Base-by-base conservation (phyloP, 2,888 invertebrate species). In the Coecobrya sp. region DNA sequence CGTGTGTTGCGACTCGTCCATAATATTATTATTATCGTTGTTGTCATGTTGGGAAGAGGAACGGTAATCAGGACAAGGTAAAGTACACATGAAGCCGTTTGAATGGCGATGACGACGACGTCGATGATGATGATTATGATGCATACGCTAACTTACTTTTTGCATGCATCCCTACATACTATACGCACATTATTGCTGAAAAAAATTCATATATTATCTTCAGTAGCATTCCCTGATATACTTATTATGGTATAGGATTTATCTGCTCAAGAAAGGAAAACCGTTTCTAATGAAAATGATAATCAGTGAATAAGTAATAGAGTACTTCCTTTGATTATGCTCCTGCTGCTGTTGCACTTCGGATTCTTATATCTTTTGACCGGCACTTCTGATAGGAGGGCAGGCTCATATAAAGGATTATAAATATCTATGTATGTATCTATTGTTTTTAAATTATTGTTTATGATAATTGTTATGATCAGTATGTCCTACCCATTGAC, bases 61-160 rank as follows among this genome's bases (percentile, higher is more conserved):
- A 93, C 93, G 93, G 91, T 93, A 93, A 93, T 92, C 93, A 93
- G 93, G 93, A 93, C 93, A 93, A 93, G 93, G 93, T 93, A 89
- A 93, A 89, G 90, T 93, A 81, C 88, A 91, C 89, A 92, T 65
- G 70, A 92, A 89, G 86, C 62, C 42, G 52, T 93, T 93, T 86
- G 89, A 86, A 90, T 86, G 86, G 76, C 11, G 22, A 25, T 55
- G 68, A 68, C 36, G 82, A 68, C 25, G 86, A 68, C 55, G 86
- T 19, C 59, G 16, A 19, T 36, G 91, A 30, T 68, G 76, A 59
- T 62, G 81, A 89, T 25, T 62, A 90, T 73, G 65, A 62, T 30
- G 62, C 36, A 82, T 62, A 79, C 25, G 25, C 36, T 62, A 59
- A 62, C 62, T 62, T 42, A 62, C 30, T 62, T 62, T 62, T 36